Percentiles rank a stretch among this genome's conserved stretches.
Evolutionary conservation across 2,888 invertebrate species (phyloP).

Genomic region (Myathropa florea): DNA sequence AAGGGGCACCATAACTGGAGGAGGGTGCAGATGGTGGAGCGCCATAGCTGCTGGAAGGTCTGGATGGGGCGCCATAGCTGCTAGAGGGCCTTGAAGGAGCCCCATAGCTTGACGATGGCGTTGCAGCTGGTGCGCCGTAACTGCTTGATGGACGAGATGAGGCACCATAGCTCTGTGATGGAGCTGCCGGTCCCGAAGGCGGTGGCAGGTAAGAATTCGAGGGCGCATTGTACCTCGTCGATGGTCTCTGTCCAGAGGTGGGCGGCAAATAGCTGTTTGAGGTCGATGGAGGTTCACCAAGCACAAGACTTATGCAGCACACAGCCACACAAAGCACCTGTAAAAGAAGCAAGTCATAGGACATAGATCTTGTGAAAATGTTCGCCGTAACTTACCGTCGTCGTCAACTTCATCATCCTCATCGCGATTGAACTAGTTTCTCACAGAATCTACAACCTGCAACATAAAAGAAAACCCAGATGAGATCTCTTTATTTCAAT

Average conservation of each 20-base stretch:
- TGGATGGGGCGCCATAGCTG: constrained; percentile 75
- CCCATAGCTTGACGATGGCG: constrained; percentile 81
- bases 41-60: constrained; percentile 76
- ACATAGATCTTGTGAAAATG: constrained; percentile 26
- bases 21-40: constrained; percentile 76
- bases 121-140: constrained; percentile 81
- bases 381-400: constrained; percentile 75
- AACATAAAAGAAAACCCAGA: constrained; percentile 61
- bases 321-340: constrained; percentile 75
- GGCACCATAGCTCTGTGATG: constrained; percentile 76
- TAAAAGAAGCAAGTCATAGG: constrained; percentile 12
- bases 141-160: constrained; percentile 75
- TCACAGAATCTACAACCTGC: constrained; percentile 65
- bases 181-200: constrained; percentile 79
- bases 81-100: constrained; percentile 80
- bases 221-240: constrained; percentile 80
- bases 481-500: constrained; percentile 66
- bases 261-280: constrained; percentile 78
- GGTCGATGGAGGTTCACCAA: constrained; percentile 78
- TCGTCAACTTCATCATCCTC: constrained; percentile 74
- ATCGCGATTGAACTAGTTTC: constrained; percentile 66
- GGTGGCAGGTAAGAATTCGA: constrained; percentile 83
- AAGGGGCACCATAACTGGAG: constrained; percentile 76
- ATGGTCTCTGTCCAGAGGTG: constrained; percentile 80
- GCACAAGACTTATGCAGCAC: constrained; percentile 74